Evolutionary conservation across 2,113 vertebrate genomes (phyloP).

Genomic region (Cynopterus brachyotis): DNA sequence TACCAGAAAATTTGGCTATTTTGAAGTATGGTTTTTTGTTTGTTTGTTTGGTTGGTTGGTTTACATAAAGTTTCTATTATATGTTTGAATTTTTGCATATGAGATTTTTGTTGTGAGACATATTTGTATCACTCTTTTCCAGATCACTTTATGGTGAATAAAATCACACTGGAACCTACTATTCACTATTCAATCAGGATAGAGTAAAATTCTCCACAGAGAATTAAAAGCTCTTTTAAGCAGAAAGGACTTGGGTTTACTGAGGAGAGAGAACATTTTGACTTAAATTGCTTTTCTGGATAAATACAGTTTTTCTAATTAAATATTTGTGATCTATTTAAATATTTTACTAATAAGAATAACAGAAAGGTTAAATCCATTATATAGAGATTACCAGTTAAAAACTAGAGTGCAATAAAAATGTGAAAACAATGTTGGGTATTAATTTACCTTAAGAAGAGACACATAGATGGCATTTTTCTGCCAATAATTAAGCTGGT

Average conservation of each 20-base stretch:
- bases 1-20: not conserved
- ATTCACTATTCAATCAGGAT: not conserved
- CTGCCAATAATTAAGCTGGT: not conserved
- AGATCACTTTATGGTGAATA: not conserved
- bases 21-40: not conserved
- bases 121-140: not conserved
- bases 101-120: not conserved
- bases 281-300: not conserved
- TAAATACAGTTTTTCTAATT: constrained; percentile 17
- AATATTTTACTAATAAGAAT: constrained; percentile 2
- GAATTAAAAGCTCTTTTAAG: not conserved
- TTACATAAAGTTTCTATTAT: not conserved
- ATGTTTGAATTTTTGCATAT: not conserved
- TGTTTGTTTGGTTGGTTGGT: too few relatives aligned
- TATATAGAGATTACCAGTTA: not conserved
- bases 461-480: not conserved
- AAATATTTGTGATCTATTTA: not conserved
- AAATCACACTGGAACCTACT: not conserved
- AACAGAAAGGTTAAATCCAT: not conserved
- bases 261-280: not conserved
- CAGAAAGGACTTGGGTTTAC: not conserved
- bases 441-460: constrained; percentile 18
- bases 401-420: constrained; percentile 16
- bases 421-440: not conserved
- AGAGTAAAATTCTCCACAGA: not conserved